phyloP scores from a whole-genome alignment of 2,888 invertebrate species.

The Maniola hyperantus region DNA sequence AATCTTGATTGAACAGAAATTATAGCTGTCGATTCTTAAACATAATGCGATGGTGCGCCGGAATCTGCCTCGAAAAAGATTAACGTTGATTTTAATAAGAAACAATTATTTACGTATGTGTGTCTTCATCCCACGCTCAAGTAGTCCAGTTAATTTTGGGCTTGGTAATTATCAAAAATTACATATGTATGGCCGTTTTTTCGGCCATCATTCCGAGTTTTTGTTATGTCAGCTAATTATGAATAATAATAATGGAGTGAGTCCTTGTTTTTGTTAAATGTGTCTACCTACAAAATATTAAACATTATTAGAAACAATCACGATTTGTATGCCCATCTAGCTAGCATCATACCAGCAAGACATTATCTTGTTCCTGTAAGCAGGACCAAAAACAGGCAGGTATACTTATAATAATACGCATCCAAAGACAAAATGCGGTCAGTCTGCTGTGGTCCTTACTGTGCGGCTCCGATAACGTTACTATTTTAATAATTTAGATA shows the following conservation, averaged over 20 bases:
- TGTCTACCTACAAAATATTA: not conserved
- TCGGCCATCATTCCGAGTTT: conserved; percentile 68
- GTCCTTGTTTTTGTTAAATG: conserved; percentile 21
- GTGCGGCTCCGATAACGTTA: too few species aligned
- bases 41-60: conserved; percentile 77
- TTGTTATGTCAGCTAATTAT: conserved; percentile 49
- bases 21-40: conserved; percentile 83
- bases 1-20: conserved; percentile 83
- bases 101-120: conserved; percentile 79
- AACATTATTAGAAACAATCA: conserved; percentile 3
- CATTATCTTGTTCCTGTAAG: too few species aligned
- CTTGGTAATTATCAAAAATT: conserved; percentile 81
- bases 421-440: too few species aligned
- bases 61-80: conserved; percentile 80
- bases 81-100: conserved; percentile 82
- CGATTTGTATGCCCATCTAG: not conserved
- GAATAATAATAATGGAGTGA: conserved; percentile 32
- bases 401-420: too few species aligned
- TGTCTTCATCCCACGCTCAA: conserved; percentile 77
- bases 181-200: conserved; percentile 74
- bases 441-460: too few species aligned
- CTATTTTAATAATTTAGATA: too few species aligned
- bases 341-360: too few species aligned
- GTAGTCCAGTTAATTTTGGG: conserved; percentile 71
- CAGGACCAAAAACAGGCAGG: too few species aligned